Evolutionary conservation across 2,888 invertebrate genomes (phyloP), one percentile per base, ranked within the genome.

Genomic region (Azorinus chamasolen): DNA sequence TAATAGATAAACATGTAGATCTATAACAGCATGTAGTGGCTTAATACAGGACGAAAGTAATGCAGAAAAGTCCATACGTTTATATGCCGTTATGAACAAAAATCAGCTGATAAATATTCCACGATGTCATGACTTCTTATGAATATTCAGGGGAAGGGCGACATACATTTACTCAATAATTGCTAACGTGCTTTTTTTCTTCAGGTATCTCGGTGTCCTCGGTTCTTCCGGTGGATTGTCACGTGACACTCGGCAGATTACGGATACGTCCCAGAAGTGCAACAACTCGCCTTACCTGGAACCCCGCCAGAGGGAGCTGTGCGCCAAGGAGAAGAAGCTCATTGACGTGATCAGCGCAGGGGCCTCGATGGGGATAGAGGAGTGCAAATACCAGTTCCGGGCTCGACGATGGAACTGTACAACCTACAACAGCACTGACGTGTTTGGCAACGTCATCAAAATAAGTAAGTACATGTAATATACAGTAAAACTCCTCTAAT

Each of bases 381-480:
- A 98, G 93, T 98, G 98, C 92, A 97, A 97, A 94, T 95, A 96
- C 90, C 97, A 98, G 94, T 97, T 98, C 92, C 94, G 95, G 74
- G 96, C 96, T 92, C 96, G 96, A 88, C 95, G 97, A 89, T 97
- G 97, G 97, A 97, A 97, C 93, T 97, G 97, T 93, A 96, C 97
- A 71, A 96, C 96, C 8, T 95, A 95, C 93, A 96, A 96, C 93
- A 95, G 96, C 45, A 95, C 96, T 12, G 95, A 96, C 68, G 96
- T 97, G 71, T 97, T 97, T 90, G 97, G 97, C 66, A 96, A 96
- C 78, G 96, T 97, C 65, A 95, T 96, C 79, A 95, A 95, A 91
- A 96, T 96, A 92, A 96, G 97, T 97, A 95, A 96, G 97, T 90
- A n/a, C 0, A n/a, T n/a, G n/a, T n/a, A n/a, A n/a, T n/a, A n/a